phyloP scores from a whole-genome alignment of 2,888 invertebrate species.

The Alitta virens region DNA sequence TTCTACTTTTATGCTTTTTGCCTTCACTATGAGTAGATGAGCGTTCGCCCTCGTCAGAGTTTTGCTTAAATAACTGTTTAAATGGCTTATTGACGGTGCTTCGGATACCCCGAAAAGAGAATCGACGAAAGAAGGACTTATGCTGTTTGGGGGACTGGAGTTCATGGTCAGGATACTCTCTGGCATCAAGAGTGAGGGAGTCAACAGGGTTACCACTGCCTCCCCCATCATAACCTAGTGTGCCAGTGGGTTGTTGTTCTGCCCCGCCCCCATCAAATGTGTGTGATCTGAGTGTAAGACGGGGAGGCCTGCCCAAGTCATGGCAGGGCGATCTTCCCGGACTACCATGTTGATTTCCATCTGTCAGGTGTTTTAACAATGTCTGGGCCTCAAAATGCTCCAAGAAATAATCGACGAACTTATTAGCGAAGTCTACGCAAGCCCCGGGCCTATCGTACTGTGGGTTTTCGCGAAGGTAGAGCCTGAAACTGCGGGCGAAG shows the following conservation, averaged over 20 bases:
- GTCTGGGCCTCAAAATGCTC: conserved; percentile 75
- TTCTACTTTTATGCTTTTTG: not conserved
- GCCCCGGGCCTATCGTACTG: conserved; percentile 61
- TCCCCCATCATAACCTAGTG: not conserved
- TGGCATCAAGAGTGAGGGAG: not conserved
- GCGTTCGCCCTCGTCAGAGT: conserved; percentile 81
- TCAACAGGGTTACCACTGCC: no score
- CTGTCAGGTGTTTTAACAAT: conserved; percentile 5
- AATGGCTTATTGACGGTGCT: conserved; percentile 67
- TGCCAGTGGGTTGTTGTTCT: not conserved
- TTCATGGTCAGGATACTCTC: conserved; percentile 9
- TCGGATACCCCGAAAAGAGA: conserved; percentile 79
- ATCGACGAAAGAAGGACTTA: conserved; percentile 71
- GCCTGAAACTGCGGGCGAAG: conserved; percentile 82
- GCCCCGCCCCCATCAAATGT: conserved; percentile 15
- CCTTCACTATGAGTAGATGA: conserved; percentile 22
- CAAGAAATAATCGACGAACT: conserved; percentile 80
- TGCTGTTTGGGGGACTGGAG: conserved; percentile 42
- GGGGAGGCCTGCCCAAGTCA: not conserved
- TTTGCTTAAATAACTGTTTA: conserved; percentile 75
- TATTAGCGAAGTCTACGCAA: conserved; percentile 76
- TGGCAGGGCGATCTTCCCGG: conserved; percentile 1
- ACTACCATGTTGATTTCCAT: not conserved
- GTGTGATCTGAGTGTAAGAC: not conserved
- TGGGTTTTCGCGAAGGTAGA: conserved; percentile 71